Evolutionary conservation across 2,113 vertebrate species (phyloP).

Genomic region (Synodontis membranacea): DNA sequence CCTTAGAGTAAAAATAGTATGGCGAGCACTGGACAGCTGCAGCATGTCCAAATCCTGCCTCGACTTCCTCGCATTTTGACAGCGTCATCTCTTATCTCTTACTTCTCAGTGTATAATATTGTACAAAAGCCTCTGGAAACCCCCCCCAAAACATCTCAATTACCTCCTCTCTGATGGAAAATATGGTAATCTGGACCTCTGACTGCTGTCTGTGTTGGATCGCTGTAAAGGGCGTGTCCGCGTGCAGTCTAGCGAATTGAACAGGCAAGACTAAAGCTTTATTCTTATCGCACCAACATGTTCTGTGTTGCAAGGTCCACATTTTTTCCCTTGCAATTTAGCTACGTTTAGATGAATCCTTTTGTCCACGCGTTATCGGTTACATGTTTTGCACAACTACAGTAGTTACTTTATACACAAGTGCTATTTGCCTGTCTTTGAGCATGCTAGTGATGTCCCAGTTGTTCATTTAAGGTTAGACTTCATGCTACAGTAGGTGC

Average conservation of each 20-base stretch:
- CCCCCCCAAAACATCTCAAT: constrained; percentile 35
- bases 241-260: not conserved
- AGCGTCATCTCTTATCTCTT: not conserved
- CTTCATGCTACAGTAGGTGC: not conserved
- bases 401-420: not conserved
- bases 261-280: too few species aligned
- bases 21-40: constrained; percentile 45
- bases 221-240: constrained; percentile 6
- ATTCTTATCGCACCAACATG: not conserved
- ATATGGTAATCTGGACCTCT: constrained; percentile 41
- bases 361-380: not conserved
- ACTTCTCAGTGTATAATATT: not conserved
- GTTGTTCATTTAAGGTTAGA: not conserved
- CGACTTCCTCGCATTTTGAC: constrained; percentile 30
- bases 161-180: constrained; percentile 45
- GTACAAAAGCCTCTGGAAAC: not conserved
- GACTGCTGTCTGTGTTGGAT: not conserved
- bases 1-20: constrained; percentile 57
- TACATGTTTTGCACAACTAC: not conserved
- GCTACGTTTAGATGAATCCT: not conserved
- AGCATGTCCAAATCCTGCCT: constrained; percentile 38
- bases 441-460: not conserved
- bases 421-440: not conserved
- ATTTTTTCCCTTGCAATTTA: not conserved
- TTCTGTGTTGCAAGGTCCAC: not conserved